A percentile compares a stretch with the other conserved stretches of the same genome.
These are phyloP conservation scores for Drosophila setosimentum DNA, from an alignment of 2,888 invertebrate species.

Conservation along the genomic window DNA sequence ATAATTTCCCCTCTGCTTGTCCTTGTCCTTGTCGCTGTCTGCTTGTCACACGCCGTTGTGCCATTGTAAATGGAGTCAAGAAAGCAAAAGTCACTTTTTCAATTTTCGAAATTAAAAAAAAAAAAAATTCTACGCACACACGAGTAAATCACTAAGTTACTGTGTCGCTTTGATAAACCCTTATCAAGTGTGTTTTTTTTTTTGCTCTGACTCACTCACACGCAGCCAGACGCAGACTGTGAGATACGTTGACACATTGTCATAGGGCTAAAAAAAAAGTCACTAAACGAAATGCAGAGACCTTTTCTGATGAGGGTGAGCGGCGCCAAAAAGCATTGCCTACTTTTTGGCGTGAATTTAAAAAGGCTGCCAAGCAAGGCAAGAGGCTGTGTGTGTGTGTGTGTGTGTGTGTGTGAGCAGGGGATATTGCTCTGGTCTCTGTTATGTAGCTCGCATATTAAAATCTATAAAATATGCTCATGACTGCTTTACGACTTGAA, in stretches of 20 bases:
- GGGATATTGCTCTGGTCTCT: constrained; percentile 16
- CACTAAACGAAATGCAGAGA: constrained; percentile 71
- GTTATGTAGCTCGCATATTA: constrained; percentile 81
- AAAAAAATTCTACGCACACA: constrained; percentile 68
- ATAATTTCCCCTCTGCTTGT: not conserved
- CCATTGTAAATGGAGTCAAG: constrained; percentile 63
- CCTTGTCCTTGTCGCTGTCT: constrained; percentile 35
- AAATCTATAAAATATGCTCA: constrained; percentile 80
- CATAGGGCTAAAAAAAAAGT: constrained; percentile 67
- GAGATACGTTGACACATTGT: constrained; percentile 79
- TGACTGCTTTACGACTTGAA: constrained; percentile 77
- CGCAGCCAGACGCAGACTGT: constrained; percentile 19
- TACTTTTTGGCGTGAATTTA: constrained; percentile 75
- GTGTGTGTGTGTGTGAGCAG: constrained; percentile 7
- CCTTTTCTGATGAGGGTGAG: constrained; percentile 71
- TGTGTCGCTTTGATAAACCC: constrained; percentile 81
- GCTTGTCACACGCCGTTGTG: constrained; percentile 50
- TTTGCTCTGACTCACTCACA: constrained; percentile 23
- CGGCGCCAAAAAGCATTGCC: constrained; percentile 64
- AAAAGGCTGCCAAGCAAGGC: constrained; percentile 48
- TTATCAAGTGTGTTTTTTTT: constrained; percentile 75
- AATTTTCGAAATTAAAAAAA: constrained; percentile 80
- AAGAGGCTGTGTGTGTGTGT: constrained; percentile 1
- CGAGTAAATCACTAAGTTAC: constrained; percentile 81
- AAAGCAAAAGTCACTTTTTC: constrained; percentile 83